phyloP scores from a whole-genome alignment of 92 coral and sea anemone species.

The Montipora capitata region DNA sequence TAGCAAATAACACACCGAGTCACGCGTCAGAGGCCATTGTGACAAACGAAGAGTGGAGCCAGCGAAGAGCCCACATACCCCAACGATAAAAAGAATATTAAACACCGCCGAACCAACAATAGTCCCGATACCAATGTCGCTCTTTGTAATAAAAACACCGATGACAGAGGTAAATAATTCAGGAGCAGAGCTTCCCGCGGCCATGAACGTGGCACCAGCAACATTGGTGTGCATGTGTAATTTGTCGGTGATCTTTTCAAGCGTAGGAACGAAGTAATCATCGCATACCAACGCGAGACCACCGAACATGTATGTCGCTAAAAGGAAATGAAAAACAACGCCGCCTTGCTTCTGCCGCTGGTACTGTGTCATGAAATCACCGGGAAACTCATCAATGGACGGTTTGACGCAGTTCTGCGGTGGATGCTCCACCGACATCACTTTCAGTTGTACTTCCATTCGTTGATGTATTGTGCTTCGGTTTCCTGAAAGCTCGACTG shows the following conservation, averaged over 20 bases:
- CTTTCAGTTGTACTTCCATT: not conserved
- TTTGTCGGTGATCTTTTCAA: constrained; percentile 76
- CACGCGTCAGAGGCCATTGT: constrained; percentile 88
- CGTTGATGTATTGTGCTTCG: not conserved
- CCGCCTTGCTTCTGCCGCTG: constrained; percentile 80
- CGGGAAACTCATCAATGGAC: constrained; percentile 85
- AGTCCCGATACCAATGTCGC: constrained; percentile 90
- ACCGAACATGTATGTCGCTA: constrained; percentile 82
- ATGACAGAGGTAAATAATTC: constrained; percentile 88
- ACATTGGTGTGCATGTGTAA: constrained; percentile 79
- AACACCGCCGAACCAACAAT: constrained; percentile 91
- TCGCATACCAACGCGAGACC: constrained; percentile 82
- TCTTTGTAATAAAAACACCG: constrained; percentile 87
- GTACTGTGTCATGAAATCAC: constrained; percentile 81
- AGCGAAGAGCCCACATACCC: constrained; percentile 84
- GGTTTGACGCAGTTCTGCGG: constrained; percentile 85
- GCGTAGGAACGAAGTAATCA: constrained; percentile 85
- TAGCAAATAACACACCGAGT: constrained; percentile 75
- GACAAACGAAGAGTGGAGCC: constrained; percentile 74
- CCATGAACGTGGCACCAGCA: constrained; percentile 94
- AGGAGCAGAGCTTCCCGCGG: constrained; percentile 91
- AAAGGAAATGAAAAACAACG: constrained; percentile 53
- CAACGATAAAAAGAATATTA: constrained; percentile 84
- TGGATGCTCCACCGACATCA: not conserved
- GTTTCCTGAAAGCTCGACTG: constrained; percentile 4